Evolutionary conservation across 1,140 invertebrate species (phyloP).

Genomic region (Diabrotica undecimpunctata): DNA sequence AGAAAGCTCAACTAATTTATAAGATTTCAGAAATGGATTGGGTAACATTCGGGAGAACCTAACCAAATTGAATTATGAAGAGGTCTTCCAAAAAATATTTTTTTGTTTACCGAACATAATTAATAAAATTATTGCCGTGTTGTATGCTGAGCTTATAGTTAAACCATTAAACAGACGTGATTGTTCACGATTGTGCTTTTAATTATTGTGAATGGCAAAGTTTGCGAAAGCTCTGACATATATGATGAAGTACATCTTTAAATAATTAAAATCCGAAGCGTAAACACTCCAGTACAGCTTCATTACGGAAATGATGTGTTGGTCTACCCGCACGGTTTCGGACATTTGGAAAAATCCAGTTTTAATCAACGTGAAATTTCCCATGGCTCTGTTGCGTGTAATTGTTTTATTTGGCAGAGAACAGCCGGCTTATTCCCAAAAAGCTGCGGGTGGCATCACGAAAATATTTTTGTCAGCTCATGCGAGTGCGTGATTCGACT

Average conservation of each 20-base stretch:
- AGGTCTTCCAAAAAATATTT: too few species aligned
- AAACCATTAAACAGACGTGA: too few species aligned
- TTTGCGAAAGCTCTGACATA: background rate
- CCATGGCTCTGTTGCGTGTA: conserved; percentile 1
- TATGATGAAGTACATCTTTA: background rate
- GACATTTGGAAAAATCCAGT: background rate
- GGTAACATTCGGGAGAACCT: too few species aligned
- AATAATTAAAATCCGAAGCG: background rate
- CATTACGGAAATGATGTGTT: conserved; percentile 2
- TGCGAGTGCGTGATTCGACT: background rate
- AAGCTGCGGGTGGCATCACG: conserved; percentile 1
- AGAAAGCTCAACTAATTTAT: too few species aligned
- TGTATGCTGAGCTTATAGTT: too few species aligned
- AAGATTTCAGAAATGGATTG: too few species aligned
- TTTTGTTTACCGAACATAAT: too few species aligned
- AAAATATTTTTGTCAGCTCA: background rate
- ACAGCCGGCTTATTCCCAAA: background rate
- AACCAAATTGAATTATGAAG: too few species aligned
- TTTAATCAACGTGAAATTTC: conserved; percentile 3
- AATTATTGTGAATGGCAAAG: too few species aligned
- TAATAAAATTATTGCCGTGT: too few species aligned
- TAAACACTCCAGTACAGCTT: background rate
- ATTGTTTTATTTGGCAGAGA: conserved; percentile 2
- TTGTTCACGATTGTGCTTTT: too few species aligned
- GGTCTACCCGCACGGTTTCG: background rate